Percentiles rank a stretch among this genome's conserved stretches.
Evolutionary conservation across 1,140 invertebrate genomes (phyloP).

Genomic region (Whitmania pigra): DNA sequence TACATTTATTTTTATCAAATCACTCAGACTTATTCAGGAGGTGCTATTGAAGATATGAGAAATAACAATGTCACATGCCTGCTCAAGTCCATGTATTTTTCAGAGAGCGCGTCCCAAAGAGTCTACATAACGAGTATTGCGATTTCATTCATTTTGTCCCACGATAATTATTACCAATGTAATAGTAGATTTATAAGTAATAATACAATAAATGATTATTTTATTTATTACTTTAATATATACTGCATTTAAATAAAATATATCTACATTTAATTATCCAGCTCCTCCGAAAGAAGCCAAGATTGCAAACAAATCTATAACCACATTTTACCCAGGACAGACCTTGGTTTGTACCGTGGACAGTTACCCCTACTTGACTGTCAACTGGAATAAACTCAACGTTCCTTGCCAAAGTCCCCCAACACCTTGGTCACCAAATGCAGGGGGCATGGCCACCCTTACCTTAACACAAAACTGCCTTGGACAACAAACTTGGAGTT

Average conservation of each 20-base stretch:
- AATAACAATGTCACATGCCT: neutral
- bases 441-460: neutral
- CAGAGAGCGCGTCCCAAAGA: neutral
- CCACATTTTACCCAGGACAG: neutral
- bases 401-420: neutral
- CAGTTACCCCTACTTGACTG: neutral
- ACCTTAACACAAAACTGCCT: neutral
- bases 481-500: slow-evolving; percentile 2
- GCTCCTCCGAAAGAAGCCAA: neutral
- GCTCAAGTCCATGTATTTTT: neutral
- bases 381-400: neutral
- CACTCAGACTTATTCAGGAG: too few species aligned
- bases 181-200: neutral
- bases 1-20: too few species aligned
- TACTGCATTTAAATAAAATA: too few species aligned
- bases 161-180: neutral
- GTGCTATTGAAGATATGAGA: neutral
- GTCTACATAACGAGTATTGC: neutral
- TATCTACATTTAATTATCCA: neutral
- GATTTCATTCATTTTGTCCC: neutral
- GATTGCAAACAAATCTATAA: neutral
- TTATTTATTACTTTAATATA: too few species aligned
- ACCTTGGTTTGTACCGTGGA: neutral
- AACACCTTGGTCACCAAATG: neutral
- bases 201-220: neutral